These are phyloP conservation scores for Hydractinia echinata DNA, from an alignment of 30 jellyfish, hydroid and myxozoan genomes.

Conservation along the genomic window DNA sequence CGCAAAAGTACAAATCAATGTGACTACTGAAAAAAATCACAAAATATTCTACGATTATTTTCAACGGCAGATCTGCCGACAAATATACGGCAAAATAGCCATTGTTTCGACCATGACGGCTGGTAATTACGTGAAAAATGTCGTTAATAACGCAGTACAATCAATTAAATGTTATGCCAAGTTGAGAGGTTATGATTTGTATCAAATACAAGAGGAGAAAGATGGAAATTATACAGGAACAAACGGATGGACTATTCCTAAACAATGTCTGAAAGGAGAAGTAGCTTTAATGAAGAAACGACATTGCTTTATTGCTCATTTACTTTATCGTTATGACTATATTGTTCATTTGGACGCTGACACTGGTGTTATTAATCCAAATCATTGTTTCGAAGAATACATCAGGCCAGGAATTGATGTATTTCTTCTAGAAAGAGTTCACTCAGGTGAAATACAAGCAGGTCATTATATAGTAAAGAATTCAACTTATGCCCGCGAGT, in stretches of 20 bases:
- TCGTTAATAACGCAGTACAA: slow-evolving; percentile 11
- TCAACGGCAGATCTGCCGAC: not conserved
- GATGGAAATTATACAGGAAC: not conserved
- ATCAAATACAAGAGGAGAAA: not conserved
- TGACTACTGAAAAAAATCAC: too few relatives aligned
- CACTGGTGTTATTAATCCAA: slow-evolving; percentile 15
- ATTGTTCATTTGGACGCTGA: slow-evolving; percentile 25
- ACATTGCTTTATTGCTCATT: slow-evolving; percentile 16
- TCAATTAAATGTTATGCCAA: slow-evolving; percentile 21
- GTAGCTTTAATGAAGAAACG: not conserved
- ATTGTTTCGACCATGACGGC: slow-evolving; percentile 1
- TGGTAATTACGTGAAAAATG: slow-evolving; percentile 3
- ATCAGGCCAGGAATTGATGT: slow-evolving; percentile 28
- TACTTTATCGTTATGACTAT: not conserved
- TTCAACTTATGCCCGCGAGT: slow-evolving; percentile 4
- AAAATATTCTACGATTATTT: not conserved
- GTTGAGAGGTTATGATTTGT: slow-evolving; percentile 15
- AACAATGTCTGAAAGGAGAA: not conserved
- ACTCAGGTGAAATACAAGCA: slow-evolving; percentile 28
- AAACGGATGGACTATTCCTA: not conserved
- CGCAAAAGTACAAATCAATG: too few relatives aligned
- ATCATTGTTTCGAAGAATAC: slow-evolving; percentile 32
- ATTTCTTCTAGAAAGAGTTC: slow-evolving; percentile 30
- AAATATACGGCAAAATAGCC: slow-evolving; percentile 3
- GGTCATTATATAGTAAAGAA: slow-evolving; percentile 30